Evolutionary conservation across 2,797 vertebrate species (phyloP), one percentile per base, ranked within the genome.

Genomic region (Malacoctenus gilli): DNA sequence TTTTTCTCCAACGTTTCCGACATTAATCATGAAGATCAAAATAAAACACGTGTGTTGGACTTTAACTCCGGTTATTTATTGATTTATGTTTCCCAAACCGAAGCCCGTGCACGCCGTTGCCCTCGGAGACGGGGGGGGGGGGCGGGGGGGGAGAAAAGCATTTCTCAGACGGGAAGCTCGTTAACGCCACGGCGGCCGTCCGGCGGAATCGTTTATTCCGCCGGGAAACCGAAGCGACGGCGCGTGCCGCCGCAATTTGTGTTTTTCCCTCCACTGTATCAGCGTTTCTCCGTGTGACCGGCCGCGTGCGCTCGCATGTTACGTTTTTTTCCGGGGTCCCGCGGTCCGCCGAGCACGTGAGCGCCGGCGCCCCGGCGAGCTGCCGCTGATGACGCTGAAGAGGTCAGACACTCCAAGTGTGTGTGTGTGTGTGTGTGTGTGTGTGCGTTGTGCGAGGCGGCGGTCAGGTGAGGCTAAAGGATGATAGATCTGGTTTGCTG

Each of bases 181-280:
- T 83, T 79, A 81, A 56, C 9, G 47, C 66, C 37, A 77, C 64
- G 37, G 65, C 56, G 7, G 8, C 55, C 57, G 48, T 72, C 59
- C 44, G 38, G 43, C 9, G 15, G 50, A 37, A 37, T 35, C 16
- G 11, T 39, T 62, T 41, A 40, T 35, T 57, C 44, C 44, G 40
- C 39, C 62, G 69, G 58, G 16, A 61, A 68, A 32, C 54, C 25
- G 16, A 56, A 60, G 52, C 44, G 75, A 78, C 74, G 56, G 46
- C 3, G 46, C 9, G 1, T 23, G 54, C 46, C 30, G 66, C 30
- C 21, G 31, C 36, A 11, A 8, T 43, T 0, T 63, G 25, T 39
- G 23, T 56, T 42, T 49, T 5, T 8, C n/a, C 14, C 19, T 44
- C 13, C 20, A 2, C 21, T n/a, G 3, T 54, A 8, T 46, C 7